Conservation (phyloP, 2,888 invertebrate species). For the Eupithecia dodoneata region DNA sequence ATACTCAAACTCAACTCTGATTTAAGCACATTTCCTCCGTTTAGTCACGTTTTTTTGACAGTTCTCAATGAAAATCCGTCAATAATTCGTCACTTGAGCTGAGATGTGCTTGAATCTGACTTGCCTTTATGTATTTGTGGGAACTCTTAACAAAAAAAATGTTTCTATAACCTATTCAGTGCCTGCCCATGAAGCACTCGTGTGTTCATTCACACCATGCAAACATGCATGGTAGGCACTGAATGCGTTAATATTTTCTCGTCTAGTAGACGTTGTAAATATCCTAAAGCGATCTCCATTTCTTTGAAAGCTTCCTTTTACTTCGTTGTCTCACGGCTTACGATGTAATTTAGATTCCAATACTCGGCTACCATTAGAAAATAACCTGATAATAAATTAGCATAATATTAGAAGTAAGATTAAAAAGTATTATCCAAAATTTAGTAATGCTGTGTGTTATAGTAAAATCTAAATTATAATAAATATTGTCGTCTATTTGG, state of each 20-base stretch:
- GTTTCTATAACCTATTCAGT: neutral
- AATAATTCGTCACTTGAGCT: neutral
- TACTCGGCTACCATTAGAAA: constrained; percentile 70
- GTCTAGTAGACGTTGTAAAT: constrained; percentile 72
- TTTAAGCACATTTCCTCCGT: neutral
- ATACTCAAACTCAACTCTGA: neutral
- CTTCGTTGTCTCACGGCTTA: constrained; percentile 58
- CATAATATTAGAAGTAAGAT: constrained; percentile 75
- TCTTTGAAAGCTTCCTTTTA: constrained; percentile 21
- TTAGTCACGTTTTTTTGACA: neutral
- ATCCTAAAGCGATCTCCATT: constrained; percentile 61
- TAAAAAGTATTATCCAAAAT: constrained; percentile 82
- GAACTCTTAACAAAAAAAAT: neutral
- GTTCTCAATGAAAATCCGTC: neutral
- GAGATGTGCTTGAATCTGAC: neutral
- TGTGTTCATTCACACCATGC: neutral
- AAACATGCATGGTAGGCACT: neutral
- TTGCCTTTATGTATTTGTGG: neutral
- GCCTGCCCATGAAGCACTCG: neutral
- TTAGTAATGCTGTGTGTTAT: constrained; percentile 81
- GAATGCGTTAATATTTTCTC: neutral
- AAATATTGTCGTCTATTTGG: constrained; percentile 60
- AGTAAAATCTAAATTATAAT: constrained; percentile 57
- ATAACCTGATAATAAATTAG: constrained; percentile 80
- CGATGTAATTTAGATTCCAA: constrained; percentile 62